Conservation (phyloP, 2,797 vertebrate genomes). For the Aselliscus stoliczkanus region DNA sequence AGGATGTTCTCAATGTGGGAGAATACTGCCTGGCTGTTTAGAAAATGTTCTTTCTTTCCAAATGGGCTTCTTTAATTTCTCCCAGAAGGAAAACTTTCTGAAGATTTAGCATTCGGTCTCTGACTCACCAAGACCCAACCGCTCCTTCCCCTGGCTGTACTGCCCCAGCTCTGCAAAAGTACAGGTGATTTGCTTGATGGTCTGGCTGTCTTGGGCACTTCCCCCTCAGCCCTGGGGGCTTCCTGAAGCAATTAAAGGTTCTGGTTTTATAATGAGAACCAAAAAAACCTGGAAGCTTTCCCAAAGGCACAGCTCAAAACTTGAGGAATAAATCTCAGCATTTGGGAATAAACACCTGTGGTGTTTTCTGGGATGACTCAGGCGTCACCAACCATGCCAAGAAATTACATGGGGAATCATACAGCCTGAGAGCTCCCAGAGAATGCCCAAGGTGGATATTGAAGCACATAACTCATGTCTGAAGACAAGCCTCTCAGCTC, state of each 20-base stretch:
- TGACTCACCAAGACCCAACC: neutral
- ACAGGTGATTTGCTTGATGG: neutral
- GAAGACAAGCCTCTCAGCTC: neutral
- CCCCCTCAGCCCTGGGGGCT: neutral
- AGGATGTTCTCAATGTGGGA: neutral
- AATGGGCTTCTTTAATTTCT: neutral
- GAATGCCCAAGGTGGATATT: neutral
- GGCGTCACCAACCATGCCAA: conserved; percentile 35
- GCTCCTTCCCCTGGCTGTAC: neutral
- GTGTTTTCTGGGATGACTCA: conserved; percentile 50
- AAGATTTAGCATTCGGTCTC: neutral
- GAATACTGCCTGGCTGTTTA: neutral
- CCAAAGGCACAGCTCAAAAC: conserved; percentile 16
- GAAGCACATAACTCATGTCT: conserved; percentile 22
- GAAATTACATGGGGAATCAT: conserved; percentile 18
- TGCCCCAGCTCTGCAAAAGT: neutral
- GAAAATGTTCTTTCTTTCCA: neutral
- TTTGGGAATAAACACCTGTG: conserved; percentile 34
- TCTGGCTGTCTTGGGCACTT: neutral
- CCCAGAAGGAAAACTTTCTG: neutral
- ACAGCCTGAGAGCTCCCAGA: neutral
- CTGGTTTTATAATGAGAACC: conserved; percentile 16
- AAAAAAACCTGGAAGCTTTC: conserved; percentile 21
- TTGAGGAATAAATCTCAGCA: neutral
- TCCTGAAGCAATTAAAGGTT: neutral